Evolutionary conservation across 2,888 invertebrate genomes (phyloP), one percentile per base, ranked within the genome.

Genomic region (Ryuthela nishihirai): DNA sequence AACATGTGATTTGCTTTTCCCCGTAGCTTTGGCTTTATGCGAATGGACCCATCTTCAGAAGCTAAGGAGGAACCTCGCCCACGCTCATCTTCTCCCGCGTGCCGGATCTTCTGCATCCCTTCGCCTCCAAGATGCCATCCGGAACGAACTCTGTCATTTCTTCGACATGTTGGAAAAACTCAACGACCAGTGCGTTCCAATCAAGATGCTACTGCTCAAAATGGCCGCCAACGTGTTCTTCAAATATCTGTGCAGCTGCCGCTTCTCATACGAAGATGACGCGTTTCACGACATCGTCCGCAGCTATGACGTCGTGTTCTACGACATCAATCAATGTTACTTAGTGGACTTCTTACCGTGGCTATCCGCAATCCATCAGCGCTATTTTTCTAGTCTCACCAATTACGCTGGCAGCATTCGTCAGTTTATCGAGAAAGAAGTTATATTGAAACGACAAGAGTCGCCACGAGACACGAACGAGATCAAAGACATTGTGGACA

Each of bases 281-380:
- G 82, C 83, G 17, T 90, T 89, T 75, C 76, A 79, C 40, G 77
- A 78, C 54, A 79, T 85, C 6, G 85, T 88, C 0, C 77, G 82
- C 21, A 80, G 79, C 52, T 91, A 90, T 71, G 90, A 91, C 68
- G 85, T 87, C 67, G 88, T 92, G 46, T 92, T 92, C 76, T 89
- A 87, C 85, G 90, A 91, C 71, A 88, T 92, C 64, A 91, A 91
- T 72, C 88, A 88, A 69, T 88, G 89, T 0, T 89, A 88, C 72
- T 85, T 88, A 0, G 81, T 89, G 0, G 91, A 92, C 69, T 91
- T 91, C 69, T 70, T 92, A 15, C 91, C 90, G 0, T 88, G 87
- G 84, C 73, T 91, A 0, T 76, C 54, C 68, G 0, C 83, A 83
- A 18, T 90, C 88, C 75, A 76, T 79, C 41, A 77, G 78, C 54